phyloP scores from a whole-genome alignment of 2,888 invertebrate species.

The Drosophila ustulata region DNA sequence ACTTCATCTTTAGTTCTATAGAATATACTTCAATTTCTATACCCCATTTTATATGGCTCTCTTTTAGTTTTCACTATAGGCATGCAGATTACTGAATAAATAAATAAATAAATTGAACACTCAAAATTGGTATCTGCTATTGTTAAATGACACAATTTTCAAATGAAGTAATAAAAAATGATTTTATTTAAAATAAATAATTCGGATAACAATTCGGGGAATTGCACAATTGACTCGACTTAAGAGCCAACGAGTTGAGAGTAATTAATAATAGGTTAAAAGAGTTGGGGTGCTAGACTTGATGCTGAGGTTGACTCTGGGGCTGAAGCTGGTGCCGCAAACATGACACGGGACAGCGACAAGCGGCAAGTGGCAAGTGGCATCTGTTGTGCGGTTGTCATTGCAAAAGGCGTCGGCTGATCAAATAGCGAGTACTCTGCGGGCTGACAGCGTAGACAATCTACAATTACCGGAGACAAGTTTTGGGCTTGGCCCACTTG shows the following conservation, averaged over 20 bases:
- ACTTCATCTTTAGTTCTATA: no score
- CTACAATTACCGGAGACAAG: conserved; percentile 76
- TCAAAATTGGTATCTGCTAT: not conserved
- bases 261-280: conserved; percentile 23
- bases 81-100: no score
- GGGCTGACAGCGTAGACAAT: conserved; percentile 72
- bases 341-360: not conserved
- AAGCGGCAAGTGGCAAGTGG: conserved; percentile 39
- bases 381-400: conserved; percentile 49
- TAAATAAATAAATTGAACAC: not conserved
- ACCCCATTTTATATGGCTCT: no score
- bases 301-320: not conserved
- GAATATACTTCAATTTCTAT: no score
- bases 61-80: no score
- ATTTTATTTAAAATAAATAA: not conserved
- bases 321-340: conserved; percentile 1
- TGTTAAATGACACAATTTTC: not conserved
- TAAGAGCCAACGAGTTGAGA: not conserved
- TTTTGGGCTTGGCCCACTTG: conserved; percentile 78
- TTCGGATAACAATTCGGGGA: not conserved
- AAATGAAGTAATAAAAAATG: not conserved
- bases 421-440: conserved; percentile 49
- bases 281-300: not conserved
- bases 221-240: not conserved
- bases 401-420: conserved; percentile 75